Base-by-base conservation (phyloP, 1,140 invertebrate genomes). In the Paracyclopina nana region DNA sequence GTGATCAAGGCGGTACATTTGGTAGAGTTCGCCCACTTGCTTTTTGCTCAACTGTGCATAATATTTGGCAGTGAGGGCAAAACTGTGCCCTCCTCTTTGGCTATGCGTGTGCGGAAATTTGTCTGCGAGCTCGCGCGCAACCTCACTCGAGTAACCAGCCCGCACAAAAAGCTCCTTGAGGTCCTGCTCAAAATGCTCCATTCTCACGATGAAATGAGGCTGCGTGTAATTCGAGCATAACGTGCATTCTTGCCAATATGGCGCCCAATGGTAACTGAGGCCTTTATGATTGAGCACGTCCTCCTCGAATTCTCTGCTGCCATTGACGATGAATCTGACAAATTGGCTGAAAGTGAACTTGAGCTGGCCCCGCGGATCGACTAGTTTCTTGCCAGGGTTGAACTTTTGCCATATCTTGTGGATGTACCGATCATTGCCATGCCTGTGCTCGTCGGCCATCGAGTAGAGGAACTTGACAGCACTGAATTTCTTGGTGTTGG, bases 241-340 rank as follows among this genome's bases (percentile, higher is more conserved):
- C 42, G 42, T 18, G 24, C 42, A 44, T 44, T 44, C 42, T 44
- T 24, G 16, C 42, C 42, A 44, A 20, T 20, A 20, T 3, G 42
- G 42, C 5, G 42, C 42, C 42, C 42, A 44, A 25, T 44, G 42
- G 12, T 44, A 44, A 12, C 14, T 18, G 5, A 44, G n/a, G 5
- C 42, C 42, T 20, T 44, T 44, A 44, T 44, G 42, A 18, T 25
- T 22, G 2, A 22, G 12, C 16, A 44, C 24, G 16, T 20, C 16
- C n/a, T 14, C 14, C 5, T 20, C 34, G 8, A 38, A 9, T 20
- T 44, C 42, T 3, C 12, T 12, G 16, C 14, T 20, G 4, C 42
- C 42, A 20, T 44, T 25, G 4, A 44, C 24, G 4, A 44, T 14
- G 42, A 44, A 44, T 18, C 42, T 14, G n/a, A 44, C 24, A 20